Evolutionary conservation across 1,140 invertebrate genomes (phyloP).

Genomic region (Maniola jurtina): DNA sequence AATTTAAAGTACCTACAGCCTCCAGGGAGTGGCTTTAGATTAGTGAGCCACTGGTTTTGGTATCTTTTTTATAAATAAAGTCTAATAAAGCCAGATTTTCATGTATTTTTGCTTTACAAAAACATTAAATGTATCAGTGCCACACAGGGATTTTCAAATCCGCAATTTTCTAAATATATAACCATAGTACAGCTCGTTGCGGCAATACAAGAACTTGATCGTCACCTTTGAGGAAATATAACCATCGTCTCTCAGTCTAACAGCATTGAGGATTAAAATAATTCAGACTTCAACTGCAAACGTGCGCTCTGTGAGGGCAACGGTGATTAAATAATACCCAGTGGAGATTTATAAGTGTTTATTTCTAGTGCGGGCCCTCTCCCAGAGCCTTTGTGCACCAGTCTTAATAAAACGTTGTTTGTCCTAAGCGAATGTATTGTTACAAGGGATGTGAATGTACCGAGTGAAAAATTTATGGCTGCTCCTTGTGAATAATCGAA

Average conservation of each 20-base stretch:
- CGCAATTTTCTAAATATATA: too few species aligned
- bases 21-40: too few species aligned
- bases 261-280: conserved; percentile 65
- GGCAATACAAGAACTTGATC: neutral
- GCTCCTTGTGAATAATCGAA: conserved; percentile 39
- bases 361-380: conserved; percentile 51
- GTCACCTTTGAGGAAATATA: neutral
- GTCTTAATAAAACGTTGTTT: conserved; percentile 64
- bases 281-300: conserved; percentile 68
- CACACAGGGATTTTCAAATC: too few species aligned
- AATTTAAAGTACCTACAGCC: too few species aligned
- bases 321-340: conserved; percentile 71
- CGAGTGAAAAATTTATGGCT: conserved; percentile 53
- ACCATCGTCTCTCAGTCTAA: neutral
- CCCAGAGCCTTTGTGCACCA: conserved; percentile 50
- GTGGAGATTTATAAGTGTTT: conserved; percentile 73
- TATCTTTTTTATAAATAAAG: too few species aligned
- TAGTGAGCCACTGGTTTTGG: too few species aligned
- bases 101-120: too few species aligned
- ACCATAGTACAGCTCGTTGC: neutral
- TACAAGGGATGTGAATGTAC: conserved; percentile 46
- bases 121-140: too few species aligned
- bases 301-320: conserved; percentile 60
- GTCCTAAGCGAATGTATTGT: conserved; percentile 59
- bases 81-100: too few species aligned